Base-by-base conservation (phyloP, 1,140 invertebrate species). In the Ectropis grisescens region DNA sequence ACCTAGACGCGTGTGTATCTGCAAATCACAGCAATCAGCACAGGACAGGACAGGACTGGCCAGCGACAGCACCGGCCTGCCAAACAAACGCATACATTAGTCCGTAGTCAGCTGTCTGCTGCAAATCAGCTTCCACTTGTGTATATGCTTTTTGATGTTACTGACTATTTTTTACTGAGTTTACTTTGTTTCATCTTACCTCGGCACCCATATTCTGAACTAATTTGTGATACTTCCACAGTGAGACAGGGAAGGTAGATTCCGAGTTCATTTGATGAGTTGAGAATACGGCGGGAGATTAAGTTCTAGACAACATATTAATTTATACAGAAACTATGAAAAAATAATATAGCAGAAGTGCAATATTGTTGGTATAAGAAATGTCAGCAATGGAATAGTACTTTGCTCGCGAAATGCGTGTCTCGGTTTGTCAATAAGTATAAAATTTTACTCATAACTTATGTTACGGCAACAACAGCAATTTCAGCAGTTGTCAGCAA, bases 391-490 rank as follows among this genome's bases (percentile, higher is more conserved):
- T n/a, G n/a, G n/a, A n/a, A n/a, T n/a, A n/a, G n/a, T n/a, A n/a
- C n/a, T 19, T 19, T 3, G 16, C 16, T 19, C 8, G 8, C 16
- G 16, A 19, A 30, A 65, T 58, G 51, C 56, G 48, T 61, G 59
- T 66, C 61, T 64, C 59, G 53, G 60, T 62, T 72, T 66, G 52
- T 69, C 69, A 70, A 71, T 66, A 70, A 70, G 62, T 69, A 78
- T 71, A 71, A 80, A 80, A 67, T 56, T 56, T 76, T 80, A 76
- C 71, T 80, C 75, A 78, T 80, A 80, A 80, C 75, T 80, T 67
- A 55, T 57, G n/a, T n/a, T 47, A 75, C 72, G 36, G 75, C 75
- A 72, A 79, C 69, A 76, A 80, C 75, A 67, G 74, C 71, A 74
- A 70, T 59, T n/a, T 66, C 70, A 71, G 69, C 66, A 66, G 70